These are phyloP conservation scores for Gallinago jamesoni DNA, from an alignment of 2,113 vertebrate species.

Conservation along the genomic window DNA sequence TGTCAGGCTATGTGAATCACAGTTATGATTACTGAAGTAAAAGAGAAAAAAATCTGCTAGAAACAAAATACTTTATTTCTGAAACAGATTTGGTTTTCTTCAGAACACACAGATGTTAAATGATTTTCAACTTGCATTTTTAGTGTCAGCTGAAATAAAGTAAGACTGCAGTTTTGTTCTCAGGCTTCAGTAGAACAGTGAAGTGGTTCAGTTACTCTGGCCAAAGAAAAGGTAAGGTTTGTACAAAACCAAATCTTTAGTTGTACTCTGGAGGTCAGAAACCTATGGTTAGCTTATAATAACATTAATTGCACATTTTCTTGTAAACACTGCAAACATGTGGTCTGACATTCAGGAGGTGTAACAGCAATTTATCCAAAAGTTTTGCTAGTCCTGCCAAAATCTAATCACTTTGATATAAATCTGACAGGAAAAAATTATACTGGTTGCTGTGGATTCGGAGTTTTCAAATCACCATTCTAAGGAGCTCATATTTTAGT, in stretches of 20 bases:
- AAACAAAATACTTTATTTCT: constrained; percentile 26
- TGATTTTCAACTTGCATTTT: background rate
- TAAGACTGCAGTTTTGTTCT: background rate
- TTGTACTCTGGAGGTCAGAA: background rate
- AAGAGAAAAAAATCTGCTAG: constrained; percentile 4
- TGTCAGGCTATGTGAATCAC: constrained; percentile 10
- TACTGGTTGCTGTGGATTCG: background rate
- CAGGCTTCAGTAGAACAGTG: background rate
- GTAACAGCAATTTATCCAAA: background rate
- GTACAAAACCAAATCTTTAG: background rate
- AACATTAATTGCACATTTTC: constrained; percentile 16
- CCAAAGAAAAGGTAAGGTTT: background rate
- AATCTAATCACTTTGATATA: background rate
- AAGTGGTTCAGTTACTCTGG: background rate
- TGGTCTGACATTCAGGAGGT: constrained; percentile 1
- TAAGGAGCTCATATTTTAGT: background rate
- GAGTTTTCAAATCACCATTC: background rate
- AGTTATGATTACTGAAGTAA: constrained; percentile 17
- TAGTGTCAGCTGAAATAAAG: background rate
- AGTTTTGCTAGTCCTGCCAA: background rate
- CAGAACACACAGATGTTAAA: constrained; percentile 27
- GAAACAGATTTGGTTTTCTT: constrained; percentile 20
- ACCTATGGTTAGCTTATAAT: background rate
- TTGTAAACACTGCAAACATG: background rate
- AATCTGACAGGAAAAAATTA: background rate